A percentile compares a stretch with the other conserved stretches of the same genome.
These are phyloP conservation scores for Nemopilema nomurai DNA, from an alignment of 30 jellyfish, hydroid and myxozoan genomes.

Conservation along the genomic window DNA sequence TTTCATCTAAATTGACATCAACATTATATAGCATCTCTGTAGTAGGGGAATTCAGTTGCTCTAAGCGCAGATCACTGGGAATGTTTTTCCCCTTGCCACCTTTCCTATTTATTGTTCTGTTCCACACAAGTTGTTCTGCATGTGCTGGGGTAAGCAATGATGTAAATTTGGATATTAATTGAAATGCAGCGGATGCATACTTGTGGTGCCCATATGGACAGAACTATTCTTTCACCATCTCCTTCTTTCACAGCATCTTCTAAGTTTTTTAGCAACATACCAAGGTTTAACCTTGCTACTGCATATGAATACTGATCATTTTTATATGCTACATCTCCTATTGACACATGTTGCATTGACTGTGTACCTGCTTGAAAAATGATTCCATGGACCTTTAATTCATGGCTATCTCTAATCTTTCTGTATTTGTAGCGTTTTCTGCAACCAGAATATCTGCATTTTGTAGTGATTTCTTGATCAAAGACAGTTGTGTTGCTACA, in stretches of 20 bases:
- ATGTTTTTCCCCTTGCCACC: slow-evolving; percentile 30
- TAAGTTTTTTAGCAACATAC: not conserved
- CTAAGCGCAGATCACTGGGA: slow-evolving; percentile 25
- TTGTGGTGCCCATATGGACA: slow-evolving; percentile 6
- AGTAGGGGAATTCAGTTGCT: slow-evolving; percentile 17
- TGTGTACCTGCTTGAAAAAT: slow-evolving; percentile 5
- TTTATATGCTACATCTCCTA: not conserved
- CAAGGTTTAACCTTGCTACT: slow-evolving; percentile 7
- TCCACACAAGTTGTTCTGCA: slow-evolving; percentile 14
- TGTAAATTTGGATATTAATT: not conserved
- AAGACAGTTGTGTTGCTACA: not conserved
- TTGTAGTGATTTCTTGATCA: not conserved
- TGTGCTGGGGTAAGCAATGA: not conserved
- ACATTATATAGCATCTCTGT: not conserved
- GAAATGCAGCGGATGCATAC: slow-evolving; percentile 18
- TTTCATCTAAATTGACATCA: slow-evolving; percentile 15
- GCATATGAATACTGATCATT: slow-evolving; percentile 7
- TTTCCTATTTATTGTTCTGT: slow-evolving; percentile 25
- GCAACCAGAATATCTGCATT: slow-evolving; percentile 22
- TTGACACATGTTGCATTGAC: not conserved
- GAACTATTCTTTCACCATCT: slow-evolving; percentile 5
- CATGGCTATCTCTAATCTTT: slow-evolving; percentile 33
- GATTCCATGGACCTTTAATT: slow-evolving; percentile 15
- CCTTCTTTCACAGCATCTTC: slow-evolving; percentile 22
- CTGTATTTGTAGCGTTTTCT: slow-evolving; percentile 18